These are phyloP conservation scores for Drosophila trichaetosa DNA, from an alignment of 2,888 invertebrate species.

Conservation along the genomic window DNA sequence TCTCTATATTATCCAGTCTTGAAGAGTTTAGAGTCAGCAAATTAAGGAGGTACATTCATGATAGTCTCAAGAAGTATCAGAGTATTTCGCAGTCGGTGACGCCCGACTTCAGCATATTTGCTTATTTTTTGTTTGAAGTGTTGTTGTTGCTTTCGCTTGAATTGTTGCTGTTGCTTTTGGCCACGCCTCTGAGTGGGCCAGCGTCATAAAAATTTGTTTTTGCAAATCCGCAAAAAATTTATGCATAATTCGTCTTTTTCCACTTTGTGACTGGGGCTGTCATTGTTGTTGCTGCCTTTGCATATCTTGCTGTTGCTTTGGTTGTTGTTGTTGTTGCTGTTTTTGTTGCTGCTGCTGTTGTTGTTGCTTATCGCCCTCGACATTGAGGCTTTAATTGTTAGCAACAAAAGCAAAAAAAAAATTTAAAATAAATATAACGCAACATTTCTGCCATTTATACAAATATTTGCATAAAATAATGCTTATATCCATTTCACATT, in stretches of 20 bases:
- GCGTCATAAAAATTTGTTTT: conserved; percentile 52
- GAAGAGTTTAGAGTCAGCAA: background rate
- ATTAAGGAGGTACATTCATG: background rate
- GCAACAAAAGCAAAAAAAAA: conserved; percentile 16
- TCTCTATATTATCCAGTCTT: too few relatives aligned
- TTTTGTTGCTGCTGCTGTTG: conserved; percentile 9
- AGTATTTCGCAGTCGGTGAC: background rate
- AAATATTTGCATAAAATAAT: conserved; percentile 59
- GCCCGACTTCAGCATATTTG: background rate
- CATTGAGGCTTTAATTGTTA: conserved; percentile 67
- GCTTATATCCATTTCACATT: conserved; percentile 55
- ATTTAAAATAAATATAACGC: conserved; percentile 7
- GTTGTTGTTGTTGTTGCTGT: conserved; percentile 6
- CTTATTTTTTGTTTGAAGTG: conserved; percentile 7
- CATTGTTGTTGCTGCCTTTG: conserved; percentile 11
- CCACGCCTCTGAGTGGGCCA: conserved; percentile 40
- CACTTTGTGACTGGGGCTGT: conserved; percentile 36
- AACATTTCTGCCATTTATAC: conserved; percentile 48
- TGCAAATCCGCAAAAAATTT: conserved; percentile 64
- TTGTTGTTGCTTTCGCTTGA: conserved; percentile 1
- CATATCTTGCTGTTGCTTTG: background rate
- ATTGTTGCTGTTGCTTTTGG: conserved; percentile 5
- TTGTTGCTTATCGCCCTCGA: conserved; percentile 49
- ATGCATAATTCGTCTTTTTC: conserved; percentile 63
- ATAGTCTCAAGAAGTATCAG: background rate